These are phyloP conservation scores for Hypercompe scribonia DNA, from an alignment of 2,888 invertebrate genomes.

Conservation along the genomic window DNA sequence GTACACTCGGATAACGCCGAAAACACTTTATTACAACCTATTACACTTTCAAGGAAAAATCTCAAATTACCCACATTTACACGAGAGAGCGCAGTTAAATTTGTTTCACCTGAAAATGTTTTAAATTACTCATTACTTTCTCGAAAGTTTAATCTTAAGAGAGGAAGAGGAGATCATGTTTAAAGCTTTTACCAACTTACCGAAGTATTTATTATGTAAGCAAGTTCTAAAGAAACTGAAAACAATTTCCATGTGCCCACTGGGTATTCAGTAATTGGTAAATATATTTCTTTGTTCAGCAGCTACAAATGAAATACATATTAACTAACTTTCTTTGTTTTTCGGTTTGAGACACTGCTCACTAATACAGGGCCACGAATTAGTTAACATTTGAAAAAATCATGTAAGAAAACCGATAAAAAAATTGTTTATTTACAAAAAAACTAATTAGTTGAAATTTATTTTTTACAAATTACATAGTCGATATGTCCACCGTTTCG, in stretches of 20 bases:
- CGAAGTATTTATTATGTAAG: conserved; percentile 2
- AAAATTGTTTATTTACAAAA: too few species aligned
- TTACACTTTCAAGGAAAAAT: background rate
- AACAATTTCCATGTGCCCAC: background rate
- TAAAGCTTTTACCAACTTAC: conserved; percentile 11
- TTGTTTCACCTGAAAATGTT: conserved; percentile 16
- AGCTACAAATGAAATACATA: background rate
- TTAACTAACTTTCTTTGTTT: background rate
- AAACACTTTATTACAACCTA: background rate
- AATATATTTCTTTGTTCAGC: background rate
- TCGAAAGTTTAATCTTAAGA: conserved; percentile 7
- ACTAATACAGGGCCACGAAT: background rate
- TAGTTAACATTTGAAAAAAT: too few species aligned
- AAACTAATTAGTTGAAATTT: too few species aligned
- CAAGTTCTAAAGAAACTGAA: background rate
- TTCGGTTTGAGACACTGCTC: background rate
- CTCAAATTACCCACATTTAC: background rate
- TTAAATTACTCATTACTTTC: conserved; percentile 17
- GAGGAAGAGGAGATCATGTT: conserved; percentile 13
- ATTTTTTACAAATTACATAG: too few species aligned
- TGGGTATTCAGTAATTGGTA: background rate
- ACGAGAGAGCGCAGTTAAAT: background rate
- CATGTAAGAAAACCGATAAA: too few species aligned
- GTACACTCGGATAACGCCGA: background rate
- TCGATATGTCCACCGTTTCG: too few species aligned